phyloP scores from a whole-genome alignment of 2,888 invertebrate species.

The Stenichneumon culpator region DNA sequence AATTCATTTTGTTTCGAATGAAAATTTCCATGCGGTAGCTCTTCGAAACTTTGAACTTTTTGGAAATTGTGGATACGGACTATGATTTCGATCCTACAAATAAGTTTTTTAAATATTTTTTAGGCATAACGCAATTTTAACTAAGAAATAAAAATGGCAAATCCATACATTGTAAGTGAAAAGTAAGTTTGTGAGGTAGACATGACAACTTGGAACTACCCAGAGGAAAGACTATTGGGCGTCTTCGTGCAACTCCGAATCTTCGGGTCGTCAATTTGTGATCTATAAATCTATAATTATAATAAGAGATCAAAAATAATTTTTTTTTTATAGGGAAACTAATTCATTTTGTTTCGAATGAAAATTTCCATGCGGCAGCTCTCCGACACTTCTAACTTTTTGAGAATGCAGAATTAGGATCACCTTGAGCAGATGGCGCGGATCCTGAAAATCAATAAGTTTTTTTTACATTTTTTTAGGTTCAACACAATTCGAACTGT shows the following conservation, averaged over 20 bases:
- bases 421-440: background rate
- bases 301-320: background rate
- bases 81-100: too few species aligned
- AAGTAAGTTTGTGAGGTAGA: too few species aligned
- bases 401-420: background rate
- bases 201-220: constrained; percentile 51
- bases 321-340: constrained; percentile 34
- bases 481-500: background rate
- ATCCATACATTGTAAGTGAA: too few species aligned
- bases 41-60: background rate
- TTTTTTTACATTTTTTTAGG: background rate
- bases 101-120: too few species aligned
- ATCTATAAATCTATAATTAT: background rate
- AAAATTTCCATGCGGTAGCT: background rate
- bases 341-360: background rate
- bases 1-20: background rate
- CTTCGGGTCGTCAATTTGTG: background rate
- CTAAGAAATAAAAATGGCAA: too few species aligned
- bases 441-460: background rate
- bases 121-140: too few species aligned
- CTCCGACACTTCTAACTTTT: background rate
- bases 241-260: background rate
- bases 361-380: background rate
- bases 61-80: too few species aligned
- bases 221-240: background rate